Conservation (phyloP, 2,888 invertebrate genomes). For the Pristionchus japonicus region DNA sequence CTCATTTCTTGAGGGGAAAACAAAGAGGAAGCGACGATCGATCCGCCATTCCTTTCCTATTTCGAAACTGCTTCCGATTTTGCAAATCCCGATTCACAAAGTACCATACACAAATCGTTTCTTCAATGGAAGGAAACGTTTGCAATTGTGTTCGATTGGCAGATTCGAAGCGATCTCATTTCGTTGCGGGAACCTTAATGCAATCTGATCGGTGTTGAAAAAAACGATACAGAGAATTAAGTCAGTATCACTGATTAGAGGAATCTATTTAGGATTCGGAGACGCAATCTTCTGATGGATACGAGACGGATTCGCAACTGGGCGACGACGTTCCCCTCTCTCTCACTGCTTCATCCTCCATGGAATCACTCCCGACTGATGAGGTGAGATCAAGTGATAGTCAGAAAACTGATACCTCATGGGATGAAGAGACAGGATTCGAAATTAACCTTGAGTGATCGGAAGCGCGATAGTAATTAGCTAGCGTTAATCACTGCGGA, state of each 20-base stretch:
- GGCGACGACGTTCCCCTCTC: not conserved
- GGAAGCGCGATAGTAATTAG: not conserved
- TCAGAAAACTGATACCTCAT: too few relatives aligned
- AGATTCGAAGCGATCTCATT: too few relatives aligned
- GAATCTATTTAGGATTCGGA: not conserved
- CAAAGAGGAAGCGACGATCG: conserved; percentile 19
- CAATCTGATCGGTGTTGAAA: too few relatives aligned
- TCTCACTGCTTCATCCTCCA: not conserved
- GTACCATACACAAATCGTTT: too few relatives aligned
- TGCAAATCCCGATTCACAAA: not conserved
- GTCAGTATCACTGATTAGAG: too few relatives aligned
- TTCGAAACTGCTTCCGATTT: not conserved
- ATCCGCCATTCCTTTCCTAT: not conserved
- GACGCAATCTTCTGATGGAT: not conserved
- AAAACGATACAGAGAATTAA: too few relatives aligned
- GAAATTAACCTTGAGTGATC: too few relatives aligned
- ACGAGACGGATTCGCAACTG: conserved; percentile 16
- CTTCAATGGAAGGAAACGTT: too few relatives aligned
- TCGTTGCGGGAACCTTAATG: too few relatives aligned
- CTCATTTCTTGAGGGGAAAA: conserved; percentile 31
- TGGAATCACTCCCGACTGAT: conserved; percentile 10
- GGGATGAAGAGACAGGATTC: too few relatives aligned
- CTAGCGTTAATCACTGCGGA: not conserved
- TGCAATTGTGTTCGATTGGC: too few relatives aligned
- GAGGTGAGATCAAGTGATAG: too few relatives aligned